These are phyloP conservation scores for Zosterops japonicus DNA, from an alignment of 2,113 vertebrate genomes.

Conservation along the genomic window DNA sequence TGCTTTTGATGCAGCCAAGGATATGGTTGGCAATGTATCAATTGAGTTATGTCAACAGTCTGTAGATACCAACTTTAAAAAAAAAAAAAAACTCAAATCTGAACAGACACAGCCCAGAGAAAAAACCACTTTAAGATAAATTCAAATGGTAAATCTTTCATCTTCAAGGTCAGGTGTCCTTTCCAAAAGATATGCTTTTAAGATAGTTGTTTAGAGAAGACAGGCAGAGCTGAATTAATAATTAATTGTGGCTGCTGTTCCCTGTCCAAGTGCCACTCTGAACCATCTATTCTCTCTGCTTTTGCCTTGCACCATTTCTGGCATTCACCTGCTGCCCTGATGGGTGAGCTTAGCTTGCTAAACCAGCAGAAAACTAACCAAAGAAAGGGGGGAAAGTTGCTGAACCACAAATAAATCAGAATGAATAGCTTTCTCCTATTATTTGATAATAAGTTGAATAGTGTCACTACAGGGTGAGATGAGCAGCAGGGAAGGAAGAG, in stretches of 20 bases:
- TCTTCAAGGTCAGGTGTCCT: neutral
- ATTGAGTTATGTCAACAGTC: neutral
- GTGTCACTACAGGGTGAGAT: neutral
- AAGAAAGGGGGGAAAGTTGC: neutral
- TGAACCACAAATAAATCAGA: neutral
- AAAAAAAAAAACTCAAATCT: neutral
- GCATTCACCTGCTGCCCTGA: neutral
- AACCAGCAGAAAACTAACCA: neutral
- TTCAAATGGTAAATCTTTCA: neutral
- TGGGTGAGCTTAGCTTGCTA: neutral
- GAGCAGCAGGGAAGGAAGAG: neutral
- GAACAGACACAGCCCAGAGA: neutral
- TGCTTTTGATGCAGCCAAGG: neutral
- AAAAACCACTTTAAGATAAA: neutral
- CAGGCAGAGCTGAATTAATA: conserved; percentile 6
- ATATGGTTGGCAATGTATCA: neutral
- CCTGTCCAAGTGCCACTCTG: neutral
- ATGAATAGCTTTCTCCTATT: neutral
- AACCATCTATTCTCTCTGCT: neutral
- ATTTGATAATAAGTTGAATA: rapidly evolving
- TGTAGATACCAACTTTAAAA: neutral
- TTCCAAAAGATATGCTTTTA: neutral
- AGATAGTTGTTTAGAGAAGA: neutral
- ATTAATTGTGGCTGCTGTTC: neutral
- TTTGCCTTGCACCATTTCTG: neutral